Evolutionary conservation across 2,797 vertebrate species (phyloP).

Genomic region (Chelon auratus): DNA sequence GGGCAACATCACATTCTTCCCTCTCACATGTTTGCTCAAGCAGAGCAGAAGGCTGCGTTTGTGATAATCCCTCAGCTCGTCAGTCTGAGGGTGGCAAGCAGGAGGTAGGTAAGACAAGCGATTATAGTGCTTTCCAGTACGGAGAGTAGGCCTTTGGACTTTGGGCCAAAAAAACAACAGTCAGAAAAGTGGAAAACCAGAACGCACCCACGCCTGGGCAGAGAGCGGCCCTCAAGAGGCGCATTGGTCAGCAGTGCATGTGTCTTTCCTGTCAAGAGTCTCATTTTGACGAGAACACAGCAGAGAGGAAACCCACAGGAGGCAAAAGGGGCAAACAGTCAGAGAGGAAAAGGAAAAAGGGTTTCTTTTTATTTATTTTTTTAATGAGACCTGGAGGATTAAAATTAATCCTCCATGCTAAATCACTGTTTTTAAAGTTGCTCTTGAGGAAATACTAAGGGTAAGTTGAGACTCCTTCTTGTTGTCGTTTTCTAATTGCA

Average conservation of each 20-base stretch:
- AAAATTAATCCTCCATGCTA: slow-evolving; percentile 22
- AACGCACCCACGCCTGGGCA: slow-evolving; percentile 34
- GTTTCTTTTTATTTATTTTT: slow-evolving; percentile 38
- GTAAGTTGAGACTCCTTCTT: neutral
- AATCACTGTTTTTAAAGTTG: slow-evolving; percentile 24
- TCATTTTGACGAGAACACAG: slow-evolving; percentile 54
- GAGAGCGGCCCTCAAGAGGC: slow-evolving; percentile 43
- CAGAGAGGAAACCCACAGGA: slow-evolving; percentile 60
- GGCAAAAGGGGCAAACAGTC: slow-evolving; percentile 40
- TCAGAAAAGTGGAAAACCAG: slow-evolving; percentile 35
- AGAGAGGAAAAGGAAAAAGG: slow-evolving; percentile 11
- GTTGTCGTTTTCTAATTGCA: slow-evolving; percentile 18
- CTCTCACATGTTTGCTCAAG: slow-evolving; percentile 37
- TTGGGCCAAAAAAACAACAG: slow-evolving; percentile 26
- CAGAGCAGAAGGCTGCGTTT: slow-evolving; percentile 53
- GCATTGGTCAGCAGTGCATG: slow-evolving; percentile 57
- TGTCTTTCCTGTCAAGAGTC: slow-evolving; percentile 65
- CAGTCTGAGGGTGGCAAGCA: slow-evolving; percentile 51
- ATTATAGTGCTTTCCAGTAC: slow-evolving; percentile 34
- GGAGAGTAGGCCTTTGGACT: slow-evolving; percentile 21
- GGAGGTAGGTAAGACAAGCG: slow-evolving; percentile 46
- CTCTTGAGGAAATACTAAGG: slow-evolving; percentile 12
- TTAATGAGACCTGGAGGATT: slow-evolving; percentile 30
- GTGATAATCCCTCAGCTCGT: slow-evolving; percentile 53
- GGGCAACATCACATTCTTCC: slow-evolving; percentile 24